Evolutionary conservation across 2,797 vertebrate species (phyloP).

Genomic region (Myotis vivesi): DNA sequence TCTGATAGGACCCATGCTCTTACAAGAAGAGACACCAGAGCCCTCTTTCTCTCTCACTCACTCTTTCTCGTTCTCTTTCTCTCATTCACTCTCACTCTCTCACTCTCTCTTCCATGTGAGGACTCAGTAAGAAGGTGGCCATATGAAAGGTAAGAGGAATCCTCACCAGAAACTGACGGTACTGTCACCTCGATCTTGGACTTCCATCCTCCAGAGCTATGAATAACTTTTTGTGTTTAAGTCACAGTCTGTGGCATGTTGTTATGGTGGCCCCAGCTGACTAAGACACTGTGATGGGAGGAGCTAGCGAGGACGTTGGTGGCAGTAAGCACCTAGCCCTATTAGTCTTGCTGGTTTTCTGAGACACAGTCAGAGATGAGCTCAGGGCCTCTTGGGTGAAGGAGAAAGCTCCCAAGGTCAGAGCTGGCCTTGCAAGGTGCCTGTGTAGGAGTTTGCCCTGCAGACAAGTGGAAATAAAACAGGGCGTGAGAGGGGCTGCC

Average conservation of each 20-base stretch:
- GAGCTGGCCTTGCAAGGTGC: rapidly evolving
- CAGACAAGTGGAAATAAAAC: background rate
- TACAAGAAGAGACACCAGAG: background rate
- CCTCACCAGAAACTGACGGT: background rate
- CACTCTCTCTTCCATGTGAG: background rate
- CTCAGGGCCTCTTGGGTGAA: background rate
- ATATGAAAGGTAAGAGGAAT: no score
- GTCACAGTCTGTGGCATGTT: background rate
- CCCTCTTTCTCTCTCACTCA: background rate
- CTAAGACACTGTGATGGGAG: background rate
- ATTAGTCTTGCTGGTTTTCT: background rate
- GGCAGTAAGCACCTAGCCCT: background rate
- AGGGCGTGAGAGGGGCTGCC: rapidly evolving
- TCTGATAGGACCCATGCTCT: background rate
- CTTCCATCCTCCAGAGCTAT: background rate
- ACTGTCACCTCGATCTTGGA: background rate
- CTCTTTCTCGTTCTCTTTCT: rapidly evolving
- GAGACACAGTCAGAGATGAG: background rate
- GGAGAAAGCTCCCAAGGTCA: background rate
- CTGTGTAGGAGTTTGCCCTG: background rate
- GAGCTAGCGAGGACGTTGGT: background rate
- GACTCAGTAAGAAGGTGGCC: rapidly evolving
- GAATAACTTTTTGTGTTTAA: rapidly evolving
- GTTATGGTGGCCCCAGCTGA: no score
- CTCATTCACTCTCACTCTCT: background rate